Evolutionary conservation across 2,797 vertebrate genomes (phyloP).

Genomic region (Onychomys torridus): DNA sequence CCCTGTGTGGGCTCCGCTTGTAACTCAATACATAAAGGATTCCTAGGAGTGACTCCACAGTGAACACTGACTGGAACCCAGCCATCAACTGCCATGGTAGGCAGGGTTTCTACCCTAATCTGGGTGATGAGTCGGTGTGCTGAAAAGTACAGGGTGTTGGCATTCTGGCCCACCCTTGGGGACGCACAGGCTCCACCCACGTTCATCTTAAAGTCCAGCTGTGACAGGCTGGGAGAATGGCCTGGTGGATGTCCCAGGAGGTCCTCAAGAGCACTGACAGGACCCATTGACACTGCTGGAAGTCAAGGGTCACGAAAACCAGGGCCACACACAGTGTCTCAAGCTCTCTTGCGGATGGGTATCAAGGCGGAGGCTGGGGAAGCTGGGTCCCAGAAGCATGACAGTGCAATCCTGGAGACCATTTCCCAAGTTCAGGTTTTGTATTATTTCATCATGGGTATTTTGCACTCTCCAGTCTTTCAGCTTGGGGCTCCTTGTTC

Average conservation of each 20-base stretch:
- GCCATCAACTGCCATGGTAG: background rate
- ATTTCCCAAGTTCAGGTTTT: background rate
- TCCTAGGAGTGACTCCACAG: background rate
- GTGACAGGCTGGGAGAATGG: background rate
- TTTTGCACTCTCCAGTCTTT: background rate
- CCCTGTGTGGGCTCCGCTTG: background rate
- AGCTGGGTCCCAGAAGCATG: background rate
- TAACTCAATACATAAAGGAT: background rate
- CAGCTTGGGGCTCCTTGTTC: background rate
- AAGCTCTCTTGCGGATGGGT: background rate
- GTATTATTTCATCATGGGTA: background rate
- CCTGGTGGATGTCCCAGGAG: background rate
- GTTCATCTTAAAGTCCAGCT: background rate
- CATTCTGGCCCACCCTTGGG: too few species aligned
- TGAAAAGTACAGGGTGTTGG: background rate
- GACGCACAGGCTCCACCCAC: background rate
- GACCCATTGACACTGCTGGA: background rate
- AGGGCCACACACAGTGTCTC: background rate
- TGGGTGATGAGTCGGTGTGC: background rate
- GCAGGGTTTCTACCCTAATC: background rate
- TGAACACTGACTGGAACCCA: background rate
- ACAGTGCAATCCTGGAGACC: background rate
- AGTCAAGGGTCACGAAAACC: background rate
- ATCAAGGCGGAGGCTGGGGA: background rate
- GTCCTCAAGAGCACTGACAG: background rate